phyloP scores from a whole-genome alignment of 1,140 invertebrate species.

The Drosophila tristis region DNA sequence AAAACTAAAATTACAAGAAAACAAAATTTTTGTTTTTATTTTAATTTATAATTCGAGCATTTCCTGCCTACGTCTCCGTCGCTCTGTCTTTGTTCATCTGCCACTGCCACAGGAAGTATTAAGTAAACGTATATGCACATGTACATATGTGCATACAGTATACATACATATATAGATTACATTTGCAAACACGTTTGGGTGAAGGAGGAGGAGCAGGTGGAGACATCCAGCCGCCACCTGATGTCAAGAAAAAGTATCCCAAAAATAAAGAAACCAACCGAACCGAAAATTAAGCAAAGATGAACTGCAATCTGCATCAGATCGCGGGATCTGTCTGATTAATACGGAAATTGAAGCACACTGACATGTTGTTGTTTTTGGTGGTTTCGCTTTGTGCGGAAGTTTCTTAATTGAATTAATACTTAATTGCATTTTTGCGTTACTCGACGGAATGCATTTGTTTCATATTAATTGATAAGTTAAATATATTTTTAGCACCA shows the following conservation, averaged over 20 bases:
- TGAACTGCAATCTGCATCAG: constrained; percentile 15
- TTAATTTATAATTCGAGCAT: constrained; percentile 6
- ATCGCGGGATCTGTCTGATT: constrained; percentile 6
- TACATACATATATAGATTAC: background rate
- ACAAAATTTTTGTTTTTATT: constrained; percentile 19
- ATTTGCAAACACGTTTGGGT: constrained; percentile 24
- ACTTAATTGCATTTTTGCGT: constrained; percentile 26
- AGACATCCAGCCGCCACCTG: constrained; percentile 12
- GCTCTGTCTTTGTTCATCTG: constrained; percentile 50
- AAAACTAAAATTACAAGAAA: constrained; percentile 6
- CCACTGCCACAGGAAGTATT: constrained; percentile 56
- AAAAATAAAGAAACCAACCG: constrained; percentile 1
- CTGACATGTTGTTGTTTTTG: constrained; percentile 21
- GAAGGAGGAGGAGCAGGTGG: background rate
- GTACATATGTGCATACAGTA: background rate
- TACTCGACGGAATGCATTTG: background rate
- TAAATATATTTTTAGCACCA: background rate
- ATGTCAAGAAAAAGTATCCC: background rate
- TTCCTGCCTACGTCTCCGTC: constrained; percentile 42
- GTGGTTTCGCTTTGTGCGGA: constrained; percentile 11
- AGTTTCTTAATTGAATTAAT: constrained; percentile 42
- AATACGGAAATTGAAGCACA: constrained; percentile 33
- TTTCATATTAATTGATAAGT: background rate
- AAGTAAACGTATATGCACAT: background rate
- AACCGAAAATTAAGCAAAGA: constrained; percentile 7